Evolutionary conservation across 2,113 vertebrate species (phyloP).

Genomic region (Zosterops borbonicus): DNA sequence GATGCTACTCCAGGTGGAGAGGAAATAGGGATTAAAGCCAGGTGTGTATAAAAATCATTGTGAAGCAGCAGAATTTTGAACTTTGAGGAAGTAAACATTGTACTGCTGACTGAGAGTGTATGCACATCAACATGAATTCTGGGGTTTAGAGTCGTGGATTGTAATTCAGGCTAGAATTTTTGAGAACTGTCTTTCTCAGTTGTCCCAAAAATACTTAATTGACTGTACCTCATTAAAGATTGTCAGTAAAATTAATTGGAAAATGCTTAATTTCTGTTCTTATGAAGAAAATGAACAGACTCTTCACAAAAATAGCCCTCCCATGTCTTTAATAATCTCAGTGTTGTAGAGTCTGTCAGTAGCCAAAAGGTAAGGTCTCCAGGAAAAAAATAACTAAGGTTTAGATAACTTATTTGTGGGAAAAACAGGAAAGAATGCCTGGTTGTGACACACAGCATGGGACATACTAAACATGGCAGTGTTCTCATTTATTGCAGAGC

Average conservation of each 20-base stretch:
- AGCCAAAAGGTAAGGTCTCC: constrained; percentile 23
- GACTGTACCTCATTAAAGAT: background rate
- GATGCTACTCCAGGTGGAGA: background rate
- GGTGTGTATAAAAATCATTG: background rate
- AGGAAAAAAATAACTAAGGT: background rate
- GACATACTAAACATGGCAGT: background rate
- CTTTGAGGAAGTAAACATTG: background rate
- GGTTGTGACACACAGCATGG: background rate
- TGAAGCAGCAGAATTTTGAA: background rate
- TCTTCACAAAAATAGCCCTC: background rate
- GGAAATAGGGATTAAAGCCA: background rate
- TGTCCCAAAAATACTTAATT: background rate
- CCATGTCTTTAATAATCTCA: background rate
- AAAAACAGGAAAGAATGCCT: background rate
- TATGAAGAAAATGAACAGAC: background rate
- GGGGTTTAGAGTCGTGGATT: background rate
- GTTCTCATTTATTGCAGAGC: background rate
- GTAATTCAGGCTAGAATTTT: background rate
- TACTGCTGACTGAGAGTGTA: background rate
- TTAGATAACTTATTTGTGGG: background rate
- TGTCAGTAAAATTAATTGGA: background rate
- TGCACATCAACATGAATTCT: background rate
- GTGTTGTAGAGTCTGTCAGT: background rate
- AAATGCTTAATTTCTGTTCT: background rate
- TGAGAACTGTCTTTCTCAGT: background rate